These are phyloP conservation scores for Scaptomyza cyrtandrae DNA, from an alignment of 2,888 invertebrate species.

Conservation along the genomic window DNA sequence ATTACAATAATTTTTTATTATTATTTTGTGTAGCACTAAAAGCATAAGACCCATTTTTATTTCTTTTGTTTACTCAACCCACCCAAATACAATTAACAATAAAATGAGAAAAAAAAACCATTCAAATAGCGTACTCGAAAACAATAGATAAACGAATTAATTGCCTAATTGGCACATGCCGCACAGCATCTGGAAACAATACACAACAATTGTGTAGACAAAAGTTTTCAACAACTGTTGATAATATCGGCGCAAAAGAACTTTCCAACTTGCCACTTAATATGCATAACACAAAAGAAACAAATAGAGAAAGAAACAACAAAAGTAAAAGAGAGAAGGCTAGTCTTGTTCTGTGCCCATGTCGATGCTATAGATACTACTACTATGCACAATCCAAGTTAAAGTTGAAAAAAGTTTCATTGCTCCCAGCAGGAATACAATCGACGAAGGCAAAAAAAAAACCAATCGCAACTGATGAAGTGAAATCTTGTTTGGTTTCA, in stretches of 20 bases:
- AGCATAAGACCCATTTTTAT: neutral
- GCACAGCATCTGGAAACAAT: slow-evolving; percentile 6
- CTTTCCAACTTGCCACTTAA: slow-evolving; percentile 31
- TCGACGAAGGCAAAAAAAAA: neutral
- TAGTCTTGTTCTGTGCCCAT: neutral
- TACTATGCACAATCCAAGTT: slow-evolving; percentile 30
- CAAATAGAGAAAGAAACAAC: neutral
- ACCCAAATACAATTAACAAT: slow-evolving; percentile 21
- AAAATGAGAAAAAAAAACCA: slow-evolving; percentile 7
- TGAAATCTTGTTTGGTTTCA: slow-evolving; percentile 53
- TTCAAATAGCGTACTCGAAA: slow-evolving; percentile 6
- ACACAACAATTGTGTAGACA: slow-evolving; percentile 22
- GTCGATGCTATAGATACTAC: slow-evolving; percentile 19
- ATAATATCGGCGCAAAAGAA: slow-evolving; percentile 28
- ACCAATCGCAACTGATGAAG: slow-evolving; percentile 41
- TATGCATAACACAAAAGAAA: slow-evolving; percentile 17
- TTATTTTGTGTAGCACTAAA: neutral
- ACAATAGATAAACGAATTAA: slow-evolving; percentile 21
- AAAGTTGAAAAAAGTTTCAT: slow-evolving; percentile 54
- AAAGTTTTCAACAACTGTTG: slow-evolving; percentile 29
- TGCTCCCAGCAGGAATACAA: slow-evolving; percentile 39
- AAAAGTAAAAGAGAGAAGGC: slow-evolving; percentile 5
- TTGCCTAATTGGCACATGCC: slow-evolving; percentile 16
- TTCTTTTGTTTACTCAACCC: neutral
- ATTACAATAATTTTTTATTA: neutral